These are phyloP conservation scores for Natator depressus DNA, from an alignment of 2,113 vertebrate genomes.

Conservation along the genomic window DNA sequence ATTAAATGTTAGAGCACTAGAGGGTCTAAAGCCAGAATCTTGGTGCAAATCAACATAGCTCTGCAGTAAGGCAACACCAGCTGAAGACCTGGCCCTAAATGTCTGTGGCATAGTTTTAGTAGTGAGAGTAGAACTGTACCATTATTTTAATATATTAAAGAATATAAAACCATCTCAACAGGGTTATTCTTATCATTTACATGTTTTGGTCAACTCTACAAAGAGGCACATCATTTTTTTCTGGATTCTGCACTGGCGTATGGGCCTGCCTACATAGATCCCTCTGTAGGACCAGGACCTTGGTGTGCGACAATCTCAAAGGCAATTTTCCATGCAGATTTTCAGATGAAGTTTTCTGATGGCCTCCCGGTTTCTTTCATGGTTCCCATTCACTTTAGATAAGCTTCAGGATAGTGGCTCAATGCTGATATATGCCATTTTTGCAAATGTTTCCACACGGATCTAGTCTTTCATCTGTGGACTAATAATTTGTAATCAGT, in stretches of 20 bases:
- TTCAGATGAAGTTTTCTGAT: background rate
- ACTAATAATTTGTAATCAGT: conserved; percentile 53
- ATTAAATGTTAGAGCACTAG: background rate
- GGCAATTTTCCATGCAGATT: background rate
- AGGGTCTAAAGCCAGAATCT: background rate
- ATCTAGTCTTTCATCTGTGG: conserved; percentile 52
- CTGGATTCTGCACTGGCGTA: background rate
- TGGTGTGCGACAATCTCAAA: background rate
- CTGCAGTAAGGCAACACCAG: background rate
- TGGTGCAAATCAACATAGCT: background rate
- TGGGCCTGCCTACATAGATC: background rate
- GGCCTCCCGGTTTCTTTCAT: conserved; percentile 37
- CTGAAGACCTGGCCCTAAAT: background rate
- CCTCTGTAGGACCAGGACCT: background rate
- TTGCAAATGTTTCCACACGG: conserved; percentile 43
- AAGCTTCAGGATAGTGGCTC: conserved; percentile 36
- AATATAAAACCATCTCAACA: background rate
- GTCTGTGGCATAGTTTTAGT: rapidly evolving
- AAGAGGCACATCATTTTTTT: background rate
- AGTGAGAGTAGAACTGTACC: background rate
- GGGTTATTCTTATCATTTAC: background rate
- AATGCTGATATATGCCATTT: conserved; percentile 21
- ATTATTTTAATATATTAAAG: background rate
- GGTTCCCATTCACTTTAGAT: background rate
- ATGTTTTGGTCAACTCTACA: background rate